Evolutionary conservation across 2,888 invertebrate species (phyloP).

Genomic region (Nipponacmea schrenckii): DNA sequence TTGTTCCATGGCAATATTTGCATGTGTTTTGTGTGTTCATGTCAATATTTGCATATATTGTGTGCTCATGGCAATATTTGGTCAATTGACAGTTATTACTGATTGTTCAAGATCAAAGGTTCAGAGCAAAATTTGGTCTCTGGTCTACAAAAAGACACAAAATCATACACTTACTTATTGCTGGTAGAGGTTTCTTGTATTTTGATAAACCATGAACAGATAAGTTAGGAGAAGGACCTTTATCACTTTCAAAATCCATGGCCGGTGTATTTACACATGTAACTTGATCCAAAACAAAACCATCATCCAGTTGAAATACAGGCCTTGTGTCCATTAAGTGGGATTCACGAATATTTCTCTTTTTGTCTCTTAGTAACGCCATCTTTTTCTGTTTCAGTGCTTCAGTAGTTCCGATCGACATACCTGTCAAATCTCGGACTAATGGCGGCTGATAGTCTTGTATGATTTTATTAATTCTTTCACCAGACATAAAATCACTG

Average conservation of each 20-base stretch:
- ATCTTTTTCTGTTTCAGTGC: constrained; percentile 55
- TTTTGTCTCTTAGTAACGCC: constrained; percentile 40
- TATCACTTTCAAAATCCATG: constrained; percentile 35
- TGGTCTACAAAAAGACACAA: too few species aligned
- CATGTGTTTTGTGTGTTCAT: too few species aligned
- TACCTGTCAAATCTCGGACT: constrained; percentile 38
- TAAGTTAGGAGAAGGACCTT: constrained; percentile 42
- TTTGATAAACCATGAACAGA: constrained; percentile 35
- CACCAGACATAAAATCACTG: constrained; percentile 52
- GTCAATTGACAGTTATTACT: too few species aligned
- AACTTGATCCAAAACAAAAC: constrained; percentile 9
- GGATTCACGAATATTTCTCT: constrained; percentile 37
- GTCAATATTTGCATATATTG: too few species aligned
- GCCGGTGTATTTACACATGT: constrained; percentile 6
- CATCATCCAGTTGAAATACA: constrained; percentile 51
- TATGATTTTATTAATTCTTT: constrained; percentile 44
- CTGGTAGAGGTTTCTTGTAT: constrained; percentile 47
- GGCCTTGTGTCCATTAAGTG: constrained; percentile 46
- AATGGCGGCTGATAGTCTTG: constrained; percentile 41
- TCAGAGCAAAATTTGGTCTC: too few species aligned
- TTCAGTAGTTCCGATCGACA: constrained; percentile 44
- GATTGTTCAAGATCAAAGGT: too few species aligned
- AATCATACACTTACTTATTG: constrained; percentile 27
- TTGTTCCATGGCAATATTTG: too few species aligned
- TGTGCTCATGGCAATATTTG: too few species aligned